Base-by-base conservation (phyloP, 2,113 vertebrate genomes). In the Microcebus jonahi region DNA sequence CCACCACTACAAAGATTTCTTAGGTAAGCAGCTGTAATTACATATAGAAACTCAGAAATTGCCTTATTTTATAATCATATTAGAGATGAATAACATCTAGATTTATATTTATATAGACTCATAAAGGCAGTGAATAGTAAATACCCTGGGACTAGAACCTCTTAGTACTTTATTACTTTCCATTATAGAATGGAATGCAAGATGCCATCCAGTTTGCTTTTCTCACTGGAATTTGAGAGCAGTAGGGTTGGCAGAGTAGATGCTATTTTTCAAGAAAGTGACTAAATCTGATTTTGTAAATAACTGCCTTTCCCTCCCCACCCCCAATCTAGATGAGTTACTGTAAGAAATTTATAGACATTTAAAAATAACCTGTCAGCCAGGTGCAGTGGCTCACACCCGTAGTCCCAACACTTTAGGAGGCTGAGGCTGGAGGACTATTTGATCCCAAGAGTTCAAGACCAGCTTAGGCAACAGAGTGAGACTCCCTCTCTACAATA, bases 221-320 rank as follows among this genome's bases (percentile, higher is more conserved):
- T 11, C 48, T 93, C 48, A 71, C 55, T 75, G 63, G 45, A 73
- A 80, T 91, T 10, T 67, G 77, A 81, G 21, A 94, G 61, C 77
- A 93, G 25, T 10, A 76, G 80, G 48, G 59, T 18, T 81, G 53
- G 21, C 5, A 61, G 23, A 82, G 36, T 17, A 23, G 68, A 45
- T 85, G 39, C 6, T 70, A 29, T 65, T 96, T 92, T 81, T 92
- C 18, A 90, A 94, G 14, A 88, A 88, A 88, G n/a, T 70, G 39
- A 90, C n/a, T 25, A 85, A 59, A 90, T 70, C 17, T 83, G 80
- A 21, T 29, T 61, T 4, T 68, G 59, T 53, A 85, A 63, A 34
- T 31, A 79, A 92, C 12, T 86, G 31, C 27, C 23, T 59, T 59
- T n/a, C 36, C 17, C 3, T 11, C 7, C 31, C 10, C 48, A 48